Evolutionary conservation across 1,140 invertebrate genomes (phyloP).

Genomic region (Dinoponera quadriceps): DNA sequence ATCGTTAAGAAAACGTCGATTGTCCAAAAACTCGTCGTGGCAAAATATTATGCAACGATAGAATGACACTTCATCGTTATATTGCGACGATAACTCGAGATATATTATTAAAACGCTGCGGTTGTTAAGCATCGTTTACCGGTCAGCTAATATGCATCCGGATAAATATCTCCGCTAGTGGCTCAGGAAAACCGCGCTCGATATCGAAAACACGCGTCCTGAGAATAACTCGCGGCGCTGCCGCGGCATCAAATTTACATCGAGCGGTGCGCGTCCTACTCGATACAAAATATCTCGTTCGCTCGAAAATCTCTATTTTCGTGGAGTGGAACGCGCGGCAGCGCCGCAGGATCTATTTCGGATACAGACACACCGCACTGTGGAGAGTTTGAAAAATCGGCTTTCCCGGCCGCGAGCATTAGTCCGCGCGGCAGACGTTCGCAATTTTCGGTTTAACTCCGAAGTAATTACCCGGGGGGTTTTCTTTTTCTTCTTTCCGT

Average conservation of each 20-base stretch:
- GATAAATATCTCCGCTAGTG: constrained; percentile 5
- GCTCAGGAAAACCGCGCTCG: constrained; percentile 11
- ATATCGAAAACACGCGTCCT: neutral
- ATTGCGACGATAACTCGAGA: neutral
- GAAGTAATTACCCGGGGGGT: constrained; percentile 26
- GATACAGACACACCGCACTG: neutral
- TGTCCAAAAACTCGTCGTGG: too few relatives aligned
- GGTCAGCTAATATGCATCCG: neutral
- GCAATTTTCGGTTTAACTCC: constrained; percentile 18
- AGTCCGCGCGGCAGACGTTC: neutral
- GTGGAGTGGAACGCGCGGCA: neutral
- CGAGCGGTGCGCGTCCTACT: neutral
- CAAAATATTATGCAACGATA: too few relatives aligned
- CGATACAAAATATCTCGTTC: constrained; percentile 21
- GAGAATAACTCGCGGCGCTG: neutral
- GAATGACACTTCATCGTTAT: too few relatives aligned
- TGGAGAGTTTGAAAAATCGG: neutral
- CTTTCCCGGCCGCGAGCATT: neutral
- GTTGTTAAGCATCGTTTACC: too few relatives aligned
- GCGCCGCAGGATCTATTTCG: constrained; percentile 6
- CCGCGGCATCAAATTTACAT: constrained; percentile 2
- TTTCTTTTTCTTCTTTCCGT: constrained; percentile 21
- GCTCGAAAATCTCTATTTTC: constrained; percentile 19
- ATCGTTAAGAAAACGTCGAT: too few relatives aligned
- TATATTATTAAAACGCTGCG: neutral